Evolutionary conservation across 2,888 invertebrate species (phyloP).

Genomic region (Trissolcus japonicus): DNA sequence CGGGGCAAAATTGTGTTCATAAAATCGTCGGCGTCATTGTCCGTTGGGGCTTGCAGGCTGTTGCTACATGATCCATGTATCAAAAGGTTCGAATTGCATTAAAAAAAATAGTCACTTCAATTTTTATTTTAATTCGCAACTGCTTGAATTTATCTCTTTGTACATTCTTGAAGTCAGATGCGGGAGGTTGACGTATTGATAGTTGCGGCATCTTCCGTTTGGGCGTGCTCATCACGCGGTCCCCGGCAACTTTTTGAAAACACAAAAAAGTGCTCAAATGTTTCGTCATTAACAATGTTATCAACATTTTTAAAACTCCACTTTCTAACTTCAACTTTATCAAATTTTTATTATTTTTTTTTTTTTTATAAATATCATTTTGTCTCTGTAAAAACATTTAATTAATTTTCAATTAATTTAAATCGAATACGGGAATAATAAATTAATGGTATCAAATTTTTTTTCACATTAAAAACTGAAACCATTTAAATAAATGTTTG

Average conservation of each 20-base stretch:
- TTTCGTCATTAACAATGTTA: no score
- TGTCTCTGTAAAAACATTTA: no score
- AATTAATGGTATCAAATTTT: no score
- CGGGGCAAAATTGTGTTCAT: background rate
- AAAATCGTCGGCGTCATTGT: conserved; percentile 10
- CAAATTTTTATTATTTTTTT: no score
- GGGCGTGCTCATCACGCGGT: background rate
- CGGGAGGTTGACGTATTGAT: conserved; percentile 17
- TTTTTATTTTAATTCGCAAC: conserved; percentile 11
- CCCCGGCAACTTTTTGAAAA: background rate
- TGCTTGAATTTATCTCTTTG: conserved; percentile 26
- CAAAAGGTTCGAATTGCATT: background rate
- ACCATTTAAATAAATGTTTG: no score
- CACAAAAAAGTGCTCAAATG: background rate
- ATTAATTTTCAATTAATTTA: no score
- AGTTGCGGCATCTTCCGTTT: background rate
- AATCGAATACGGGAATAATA: no score
- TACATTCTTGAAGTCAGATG: conserved; percentile 23
- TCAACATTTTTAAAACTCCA: no score
- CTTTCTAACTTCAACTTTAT: no score
- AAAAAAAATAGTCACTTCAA: conserved; percentile 34
- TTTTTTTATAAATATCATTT: no score
- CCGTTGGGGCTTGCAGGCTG: no score
- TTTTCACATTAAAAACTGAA: no score
- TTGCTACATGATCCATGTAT: conserved; percentile 13